Percentiles rank a stretch among this genome's conserved stretches.
These are phyloP conservation scores for Ptychadena robeensis DNA, from an alignment of 2,797 vertebrate genomes.

Conservation along the genomic window DNA sequence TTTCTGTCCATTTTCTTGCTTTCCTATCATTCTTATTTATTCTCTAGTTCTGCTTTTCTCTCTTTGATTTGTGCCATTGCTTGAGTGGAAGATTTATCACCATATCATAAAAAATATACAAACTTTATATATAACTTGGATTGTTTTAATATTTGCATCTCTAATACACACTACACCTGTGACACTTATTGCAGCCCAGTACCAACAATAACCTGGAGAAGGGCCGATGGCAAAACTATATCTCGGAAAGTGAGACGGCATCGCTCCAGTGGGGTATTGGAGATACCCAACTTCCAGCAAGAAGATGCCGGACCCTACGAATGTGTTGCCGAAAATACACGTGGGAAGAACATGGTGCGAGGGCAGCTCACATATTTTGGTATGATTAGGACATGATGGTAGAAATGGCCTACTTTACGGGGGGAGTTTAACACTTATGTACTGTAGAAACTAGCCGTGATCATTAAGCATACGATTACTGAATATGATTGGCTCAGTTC, in stretches of 20 bases:
- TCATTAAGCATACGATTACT: no score
- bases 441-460: neutral
- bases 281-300: constrained; percentile 97
- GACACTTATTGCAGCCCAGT: constrained; percentile 79
- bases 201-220: constrained; percentile 89
- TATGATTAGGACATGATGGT: constrained; percentile 74
- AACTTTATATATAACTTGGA: no score
- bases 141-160: no score
- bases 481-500: no score
- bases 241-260: constrained; percentile 89
- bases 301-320: constrained; percentile 91
- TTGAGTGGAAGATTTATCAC: no score
- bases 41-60: neutral
- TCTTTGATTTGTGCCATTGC: neutral
- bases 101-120: no score
- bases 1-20: neutral
- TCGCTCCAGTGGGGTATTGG: constrained; percentile 87
- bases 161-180: no score
- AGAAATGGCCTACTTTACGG: constrained; percentile 23
- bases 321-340: constrained; percentile 92
- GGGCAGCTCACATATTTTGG: constrained; percentile 95
- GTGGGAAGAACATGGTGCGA: constrained; percentile 89
- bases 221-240: constrained; percentile 84
- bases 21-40: neutral
- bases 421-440: neutral